These are phyloP conservation scores for Caenorhabditis imperialis DNA, from an alignment of 2,888 invertebrate species.

Conservation along the genomic window DNA sequence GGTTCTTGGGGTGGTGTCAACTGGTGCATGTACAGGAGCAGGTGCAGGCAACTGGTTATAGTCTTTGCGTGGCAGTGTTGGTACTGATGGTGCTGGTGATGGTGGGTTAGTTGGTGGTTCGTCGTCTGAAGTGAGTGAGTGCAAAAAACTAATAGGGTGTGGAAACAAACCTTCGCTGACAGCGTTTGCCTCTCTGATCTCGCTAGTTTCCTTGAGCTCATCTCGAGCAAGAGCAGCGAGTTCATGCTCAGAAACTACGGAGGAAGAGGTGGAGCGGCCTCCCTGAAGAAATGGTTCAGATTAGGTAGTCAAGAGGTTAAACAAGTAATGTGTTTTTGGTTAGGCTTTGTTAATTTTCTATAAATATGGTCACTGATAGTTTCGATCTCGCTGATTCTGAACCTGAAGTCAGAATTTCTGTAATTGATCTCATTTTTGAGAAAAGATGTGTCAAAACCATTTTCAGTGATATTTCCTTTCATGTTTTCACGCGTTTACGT, in stretches of 20 bases:
- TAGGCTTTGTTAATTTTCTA: too few species aligned
- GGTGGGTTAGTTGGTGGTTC: constrained; percentile 53
- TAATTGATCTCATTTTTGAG: too few species aligned
- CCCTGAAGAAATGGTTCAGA: constrained; percentile 8
- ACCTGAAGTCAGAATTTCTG: too few species aligned
- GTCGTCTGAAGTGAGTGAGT: constrained; percentile 41
- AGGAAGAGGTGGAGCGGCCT: constrained; percentile 44
- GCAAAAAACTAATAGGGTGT: not conserved
- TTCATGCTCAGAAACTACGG: constrained; percentile 51
- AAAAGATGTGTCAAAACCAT: too few species aligned
- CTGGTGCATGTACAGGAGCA: constrained; percentile 29
- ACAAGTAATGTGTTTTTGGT: too few species aligned
- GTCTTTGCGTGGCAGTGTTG: constrained; percentile 50
- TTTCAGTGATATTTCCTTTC: too few species aligned
- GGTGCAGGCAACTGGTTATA: constrained; percentile 48
- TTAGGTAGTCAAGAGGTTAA: too few species aligned
- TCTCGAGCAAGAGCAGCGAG: constrained; percentile 37
- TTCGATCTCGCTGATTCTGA: too few species aligned
- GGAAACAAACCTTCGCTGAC: constrained; percentile 45
- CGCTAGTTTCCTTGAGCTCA: constrained; percentile 47
- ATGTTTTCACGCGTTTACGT: too few species aligned
- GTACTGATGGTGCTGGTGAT: constrained; percentile 34
- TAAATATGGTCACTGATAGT: too few species aligned
- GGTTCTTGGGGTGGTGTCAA: constrained; percentile 11
- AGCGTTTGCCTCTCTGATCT: constrained; percentile 47